Conservation (phyloP, 2,113 vertebrate genomes). For the Pteropus alecto region DNA sequence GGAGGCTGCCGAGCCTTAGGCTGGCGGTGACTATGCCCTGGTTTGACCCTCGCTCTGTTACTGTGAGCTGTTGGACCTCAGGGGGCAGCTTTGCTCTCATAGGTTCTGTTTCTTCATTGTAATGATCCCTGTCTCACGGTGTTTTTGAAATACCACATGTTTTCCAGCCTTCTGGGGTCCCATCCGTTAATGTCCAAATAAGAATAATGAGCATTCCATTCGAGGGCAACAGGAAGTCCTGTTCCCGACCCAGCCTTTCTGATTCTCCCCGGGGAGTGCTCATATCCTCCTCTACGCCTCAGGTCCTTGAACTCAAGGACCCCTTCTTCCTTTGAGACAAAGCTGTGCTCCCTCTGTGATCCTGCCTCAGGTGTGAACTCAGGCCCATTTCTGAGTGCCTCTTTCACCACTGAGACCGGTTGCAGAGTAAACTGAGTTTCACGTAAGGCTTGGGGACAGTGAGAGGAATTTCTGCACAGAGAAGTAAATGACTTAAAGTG, state of each 20-base stretch:
- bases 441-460: background rate
- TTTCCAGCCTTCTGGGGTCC: background rate
- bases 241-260: background rate
- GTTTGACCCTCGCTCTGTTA: background rate
- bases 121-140: background rate
- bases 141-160: background rate
- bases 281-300: background rate
- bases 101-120: background rate
- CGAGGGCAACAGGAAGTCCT: constrained; percentile 6
- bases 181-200: background rate
- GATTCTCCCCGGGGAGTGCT: background rate
- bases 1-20: background rate
- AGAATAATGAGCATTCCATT: constrained; percentile 22
- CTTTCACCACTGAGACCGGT: background rate
- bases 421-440: background rate
- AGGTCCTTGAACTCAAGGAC: background rate
- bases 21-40: background rate
- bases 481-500: background rate
- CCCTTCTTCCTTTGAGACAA: background rate
- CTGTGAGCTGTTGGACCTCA: background rate
- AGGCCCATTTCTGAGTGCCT: background rate
- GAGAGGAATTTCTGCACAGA: background rate
- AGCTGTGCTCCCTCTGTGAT: background rate
- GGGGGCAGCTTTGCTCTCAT: background rate
- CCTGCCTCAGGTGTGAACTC: background rate